Evolutionary conservation across 2,888 invertebrate species (phyloP).

Genomic region (Xylophagus ater): DNA sequence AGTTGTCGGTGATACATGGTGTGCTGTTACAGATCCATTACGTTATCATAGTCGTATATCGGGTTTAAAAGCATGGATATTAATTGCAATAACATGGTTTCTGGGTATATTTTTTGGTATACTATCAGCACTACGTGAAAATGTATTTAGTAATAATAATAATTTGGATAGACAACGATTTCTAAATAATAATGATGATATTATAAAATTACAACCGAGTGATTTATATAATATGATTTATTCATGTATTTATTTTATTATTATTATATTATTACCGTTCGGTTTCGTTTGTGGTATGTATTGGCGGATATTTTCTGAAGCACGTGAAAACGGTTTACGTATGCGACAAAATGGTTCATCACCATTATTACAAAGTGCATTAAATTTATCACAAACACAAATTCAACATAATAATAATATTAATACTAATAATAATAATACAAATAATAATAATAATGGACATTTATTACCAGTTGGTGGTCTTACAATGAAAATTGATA

Average conservation of each 20-base stretch:
- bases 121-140: slow-evolving; percentile 35
- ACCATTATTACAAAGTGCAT: slow-evolving; percentile 36
- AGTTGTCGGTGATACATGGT: slow-evolving; percentile 46
- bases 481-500: slow-evolving; percentile 36
- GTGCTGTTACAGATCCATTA: slow-evolving; percentile 48
- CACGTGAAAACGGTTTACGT: slow-evolving; percentile 37
- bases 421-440: slow-evolving; percentile 1
- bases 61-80: slow-evolving; percentile 35
- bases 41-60: slow-evolving; percentile 46
- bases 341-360: slow-evolving; percentile 40
- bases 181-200: slow-evolving; percentile 3
- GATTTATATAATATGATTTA: slow-evolving; percentile 27
- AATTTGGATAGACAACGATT: too few species aligned
- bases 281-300: slow-evolving; percentile 39
- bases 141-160: too few species aligned
- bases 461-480: slow-evolving; percentile 29
- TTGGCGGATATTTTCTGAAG: slow-evolving; percentile 39
- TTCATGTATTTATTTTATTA: slow-evolving; percentile 34
- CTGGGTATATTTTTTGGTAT: slow-evolving; percentile 36
- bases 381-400: slow-evolving; percentile 28
- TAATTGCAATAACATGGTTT: slow-evolving; percentile 38
- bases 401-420: slow-evolving; percentile 8
- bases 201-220: slow-evolving; percentile 10
- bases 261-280: slow-evolving; percentile 38
- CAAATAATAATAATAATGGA: slow-evolving; percentile 2